phyloP scores from a whole-genome alignment of 2,113 vertebrate genomes.

The Crocuta crocuta region DNA sequence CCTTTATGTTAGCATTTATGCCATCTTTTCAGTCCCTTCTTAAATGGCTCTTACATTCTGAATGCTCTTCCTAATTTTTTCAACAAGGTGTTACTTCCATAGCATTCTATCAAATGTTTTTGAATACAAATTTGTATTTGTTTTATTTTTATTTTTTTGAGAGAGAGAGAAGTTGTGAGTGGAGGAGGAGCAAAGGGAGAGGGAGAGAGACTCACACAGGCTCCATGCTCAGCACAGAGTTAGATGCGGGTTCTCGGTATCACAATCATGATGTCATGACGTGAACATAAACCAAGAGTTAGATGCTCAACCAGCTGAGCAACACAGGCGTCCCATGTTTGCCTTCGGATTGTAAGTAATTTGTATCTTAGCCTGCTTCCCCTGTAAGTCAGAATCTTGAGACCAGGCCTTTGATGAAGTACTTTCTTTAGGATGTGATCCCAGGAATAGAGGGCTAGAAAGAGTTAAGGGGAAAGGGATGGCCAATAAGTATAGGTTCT shows the following conservation, averaged over 20 bases:
- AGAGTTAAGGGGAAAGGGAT: neutral
- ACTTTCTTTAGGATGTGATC: neutral
- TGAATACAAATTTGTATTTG: neutral
- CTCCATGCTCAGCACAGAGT: too few species aligned
- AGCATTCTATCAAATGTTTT: neutral
- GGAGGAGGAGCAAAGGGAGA: too few species aligned
- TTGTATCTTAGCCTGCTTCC: neutral
- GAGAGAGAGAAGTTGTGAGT: too few species aligned
- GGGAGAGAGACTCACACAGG: too few species aligned
- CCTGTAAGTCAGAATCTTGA: neutral
- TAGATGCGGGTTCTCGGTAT: too few species aligned
- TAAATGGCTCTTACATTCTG: conserved; percentile 35
- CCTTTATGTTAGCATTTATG: neutral
- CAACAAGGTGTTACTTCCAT: neutral
- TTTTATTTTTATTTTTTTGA: too few species aligned
- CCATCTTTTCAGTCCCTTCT: neutral
- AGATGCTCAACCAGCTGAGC: too few species aligned
- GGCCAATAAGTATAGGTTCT: neutral
- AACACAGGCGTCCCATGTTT: neutral
- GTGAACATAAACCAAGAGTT: too few species aligned
- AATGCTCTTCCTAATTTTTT: conserved; percentile 1
- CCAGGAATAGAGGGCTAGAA: neutral
- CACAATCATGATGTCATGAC: too few species aligned
- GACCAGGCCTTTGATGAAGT: neutral
- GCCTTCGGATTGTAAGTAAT: neutral